Evolutionary conservation across 2,888 invertebrate genomes (phyloP).

Genomic region (Proisotoma minuta): DNA sequence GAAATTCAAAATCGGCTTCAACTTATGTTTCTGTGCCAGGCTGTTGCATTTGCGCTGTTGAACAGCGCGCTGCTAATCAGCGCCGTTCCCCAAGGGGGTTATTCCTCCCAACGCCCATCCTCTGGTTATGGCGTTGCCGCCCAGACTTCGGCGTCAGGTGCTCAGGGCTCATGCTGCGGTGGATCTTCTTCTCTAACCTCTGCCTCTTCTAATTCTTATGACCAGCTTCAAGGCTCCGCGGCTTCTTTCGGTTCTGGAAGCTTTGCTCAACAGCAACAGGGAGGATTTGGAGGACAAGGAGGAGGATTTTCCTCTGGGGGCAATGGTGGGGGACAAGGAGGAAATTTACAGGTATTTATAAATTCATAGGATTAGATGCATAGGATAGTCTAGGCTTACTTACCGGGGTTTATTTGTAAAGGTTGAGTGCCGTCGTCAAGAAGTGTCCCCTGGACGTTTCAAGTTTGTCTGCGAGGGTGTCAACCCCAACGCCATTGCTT

Average conservation of each 20-base stretch:
- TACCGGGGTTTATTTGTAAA: too few species aligned
- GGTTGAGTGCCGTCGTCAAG: slow-evolving; percentile 35
- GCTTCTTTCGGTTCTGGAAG: slow-evolving; percentile 6
- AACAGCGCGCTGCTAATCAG: background rate
- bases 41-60: background rate
- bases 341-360: background rate
- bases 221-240: slow-evolving; percentile 12
- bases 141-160: background rate
- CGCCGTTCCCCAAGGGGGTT: slow-evolving; percentile 10
- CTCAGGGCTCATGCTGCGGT: background rate
- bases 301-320: slow-evolving; percentile 6
- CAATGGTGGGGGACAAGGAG: slow-evolving; percentile 4
- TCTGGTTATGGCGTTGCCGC: slow-evolving; percentile 2
- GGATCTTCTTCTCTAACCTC: background rate
- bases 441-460: slow-evolving; percentile 15
- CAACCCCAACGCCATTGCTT: slow-evolving; percentile 26
- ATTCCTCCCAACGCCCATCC: background rate
- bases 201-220: background rate
- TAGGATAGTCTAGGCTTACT: too few species aligned
- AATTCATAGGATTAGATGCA: too few species aligned
- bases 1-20: too few species aligned
- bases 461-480: slow-evolving; percentile 31
- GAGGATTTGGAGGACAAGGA: slow-evolving; percentile 7
- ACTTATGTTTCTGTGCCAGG: slow-evolving; percentile 4
- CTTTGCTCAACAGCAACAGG: background rate